Evolutionary conservation across 2,888 invertebrate genomes (phyloP).

Genomic region (Dasypogon diadema): DNA sequence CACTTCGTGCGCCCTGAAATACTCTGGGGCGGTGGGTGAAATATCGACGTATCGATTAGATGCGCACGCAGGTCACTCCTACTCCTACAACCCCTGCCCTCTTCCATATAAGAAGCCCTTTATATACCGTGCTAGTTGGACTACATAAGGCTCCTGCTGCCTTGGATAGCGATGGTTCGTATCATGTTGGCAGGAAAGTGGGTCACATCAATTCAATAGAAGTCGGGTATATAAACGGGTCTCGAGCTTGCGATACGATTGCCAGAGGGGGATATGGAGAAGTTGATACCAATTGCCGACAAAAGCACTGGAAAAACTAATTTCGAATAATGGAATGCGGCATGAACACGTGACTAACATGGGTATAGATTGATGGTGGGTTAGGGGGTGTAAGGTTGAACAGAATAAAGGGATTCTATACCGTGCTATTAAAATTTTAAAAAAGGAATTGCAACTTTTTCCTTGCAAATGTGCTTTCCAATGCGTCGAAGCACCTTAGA

Average conservation of each 20-base stretch:
- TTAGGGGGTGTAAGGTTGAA: too few relatives aligned
- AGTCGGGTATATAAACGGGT: slow-evolving; percentile 2
- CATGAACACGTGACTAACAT: slow-evolving; percentile 42
- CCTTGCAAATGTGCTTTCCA: too few relatives aligned
- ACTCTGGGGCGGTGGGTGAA: background rate
- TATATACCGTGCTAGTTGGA: background rate
- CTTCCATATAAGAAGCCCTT: background rate
- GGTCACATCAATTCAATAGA: slow-evolving; percentile 33
- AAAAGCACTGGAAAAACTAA: slow-evolving; percentile 47
- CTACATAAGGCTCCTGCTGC: background rate
- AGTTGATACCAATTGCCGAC: slow-evolving; percentile 47
- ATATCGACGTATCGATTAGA: slow-evolving; percentile 47
- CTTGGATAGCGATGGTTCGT: background rate
- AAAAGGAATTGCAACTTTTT: too few relatives aligned
- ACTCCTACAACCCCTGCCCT: background rate
- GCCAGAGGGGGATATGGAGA: slow-evolving; percentile 12
- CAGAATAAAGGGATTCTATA: too few relatives aligned
- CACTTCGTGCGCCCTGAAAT: background rate
- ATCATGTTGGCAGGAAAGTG: slow-evolving; percentile 3
- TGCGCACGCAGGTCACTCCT: slow-evolving; percentile 37
- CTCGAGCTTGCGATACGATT: slow-evolving; percentile 4
- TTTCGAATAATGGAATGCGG: slow-evolving; percentile 48
- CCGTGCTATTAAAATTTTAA: too few relatives aligned
- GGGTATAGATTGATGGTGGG: too few relatives aligned
- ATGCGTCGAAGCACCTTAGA: too few relatives aligned